These are phyloP conservation scores for Petroica traversi DNA, from an alignment of 2,113 vertebrate genomes.

Conservation along the genomic window DNA sequence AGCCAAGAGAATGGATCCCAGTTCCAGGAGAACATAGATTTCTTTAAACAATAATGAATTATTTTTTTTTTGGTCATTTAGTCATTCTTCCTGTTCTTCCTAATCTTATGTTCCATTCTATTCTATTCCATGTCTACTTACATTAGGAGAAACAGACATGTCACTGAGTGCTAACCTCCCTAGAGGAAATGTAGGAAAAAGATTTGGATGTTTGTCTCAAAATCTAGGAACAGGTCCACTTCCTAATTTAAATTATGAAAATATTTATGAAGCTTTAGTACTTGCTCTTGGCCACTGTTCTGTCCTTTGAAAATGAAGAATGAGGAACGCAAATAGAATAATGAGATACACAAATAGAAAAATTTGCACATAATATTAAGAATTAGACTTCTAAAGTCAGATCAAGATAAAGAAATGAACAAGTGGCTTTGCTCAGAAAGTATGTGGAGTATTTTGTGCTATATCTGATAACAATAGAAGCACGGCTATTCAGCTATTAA, in stretches of 20 bases:
- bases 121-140: neutral
- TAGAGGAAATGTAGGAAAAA: neutral
- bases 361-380: neutral
- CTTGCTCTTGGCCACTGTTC: neutral
- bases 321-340: neutral
- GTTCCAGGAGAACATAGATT: no score
- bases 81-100: neutral
- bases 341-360: neutral
- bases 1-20: no score
- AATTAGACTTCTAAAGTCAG: neutral
- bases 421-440: neutral
- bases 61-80: neutral
- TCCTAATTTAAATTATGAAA: neutral
- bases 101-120: neutral
- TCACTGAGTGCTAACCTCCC: neutral
- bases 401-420: neutral
- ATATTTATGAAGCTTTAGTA: neutral
- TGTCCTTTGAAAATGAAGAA: neutral
- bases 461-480: neutral
- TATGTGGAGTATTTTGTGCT: neutral
- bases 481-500: neutral
- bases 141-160: neutral
- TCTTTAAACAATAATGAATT: fast-evolving
- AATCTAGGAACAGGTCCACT: neutral
- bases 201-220: neutral